Evolutionary conservation across 53 echinoderm and acorn worm species (phyloP), one percentile per base, ranked within the genome.

Genomic region (Holothuria leucospilota): DNA sequence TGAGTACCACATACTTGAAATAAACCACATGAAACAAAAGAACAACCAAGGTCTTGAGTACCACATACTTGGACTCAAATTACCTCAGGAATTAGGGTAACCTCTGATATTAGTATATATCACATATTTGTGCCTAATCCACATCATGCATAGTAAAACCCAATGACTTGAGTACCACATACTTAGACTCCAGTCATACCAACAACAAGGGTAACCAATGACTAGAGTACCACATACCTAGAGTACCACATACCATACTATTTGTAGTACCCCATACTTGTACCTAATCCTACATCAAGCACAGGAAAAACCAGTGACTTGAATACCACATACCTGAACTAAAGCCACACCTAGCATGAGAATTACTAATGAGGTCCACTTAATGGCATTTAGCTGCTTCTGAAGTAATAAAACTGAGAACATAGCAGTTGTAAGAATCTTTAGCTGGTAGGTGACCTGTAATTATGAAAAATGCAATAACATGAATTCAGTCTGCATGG

Each of bases 341-440:
- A 96, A 80, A 18, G 93, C 94, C 12, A 96, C 93, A 15, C 96
- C 96, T 30, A 79, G 77, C 96, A 96, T 96, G 15, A 96, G 87
- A 13, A 94, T 56, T 14, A 94, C 87, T 53, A 96, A 92, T 11
- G 96, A 94, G 4, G 87, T 34, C 96, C 94, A 96, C 69, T 96
- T 96, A 11, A 39, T 23, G 11, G 83, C 20, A 81, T 68, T 92
- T 30, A 96, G 86, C 42, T 92, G 86, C 69, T 86, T 94, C 39
- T 81, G 70, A 42, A 96, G 85, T 92, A 96, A 90, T 51, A 90
- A n/a, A 7, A 96, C 96, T 20, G 96, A 96, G 71, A 96, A 96
- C 89, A 96, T 89, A 24, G 96, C 96, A n/a, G 96, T 96, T 6
- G 96, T 96, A 38, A 96, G 90, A 34, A 96, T 96, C 89, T 96